A percentile compares a stretch with the other conserved stretches of the same genome.
Evolutionary conservation across 2,113 vertebrate genomes (phyloP).

Genomic region (Nipponia nippon): DNA sequence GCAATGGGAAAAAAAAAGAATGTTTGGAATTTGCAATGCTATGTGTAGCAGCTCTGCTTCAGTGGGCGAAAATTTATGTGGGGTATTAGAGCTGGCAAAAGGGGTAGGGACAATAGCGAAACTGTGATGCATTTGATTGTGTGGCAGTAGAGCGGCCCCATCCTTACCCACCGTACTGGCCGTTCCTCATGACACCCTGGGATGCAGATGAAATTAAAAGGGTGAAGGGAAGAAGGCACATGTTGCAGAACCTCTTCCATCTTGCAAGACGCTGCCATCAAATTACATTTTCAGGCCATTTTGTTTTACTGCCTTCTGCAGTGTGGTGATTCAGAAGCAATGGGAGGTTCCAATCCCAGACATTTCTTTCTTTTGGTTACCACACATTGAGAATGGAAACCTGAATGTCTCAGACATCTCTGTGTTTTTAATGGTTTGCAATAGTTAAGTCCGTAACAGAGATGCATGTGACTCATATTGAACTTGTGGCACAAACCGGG

Average conservation of each 20-base stretch:
- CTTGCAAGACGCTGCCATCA: not conserved
- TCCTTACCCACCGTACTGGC: not conserved
- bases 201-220: not conserved
- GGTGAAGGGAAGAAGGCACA: not conserved
- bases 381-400: not conserved
- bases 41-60: constrained; percentile 45
- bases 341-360: not conserved
- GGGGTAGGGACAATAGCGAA: not conserved
- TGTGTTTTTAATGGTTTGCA: not conserved
- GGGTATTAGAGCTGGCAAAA: constrained; percentile 26
- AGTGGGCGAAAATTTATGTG: constrained; percentile 41
- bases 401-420: not conserved
- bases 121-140: not conserved
- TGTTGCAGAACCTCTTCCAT: not conserved
- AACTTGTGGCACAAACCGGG: not conserved
- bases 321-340: not conserved
- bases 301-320: not conserved
- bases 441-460: not conserved
- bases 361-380: not conserved
- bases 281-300: not conserved
- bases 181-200: not conserved
- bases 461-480: not conserved
- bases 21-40: constrained; percentile 44
- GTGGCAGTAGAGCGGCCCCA: not conserved
- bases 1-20: not conserved